Evolutionary conservation across 1,140 invertebrate genomes (phyloP), one percentile per base, ranked within the genome.

Genomic region (Anoplolepis gracilipes): DNA sequence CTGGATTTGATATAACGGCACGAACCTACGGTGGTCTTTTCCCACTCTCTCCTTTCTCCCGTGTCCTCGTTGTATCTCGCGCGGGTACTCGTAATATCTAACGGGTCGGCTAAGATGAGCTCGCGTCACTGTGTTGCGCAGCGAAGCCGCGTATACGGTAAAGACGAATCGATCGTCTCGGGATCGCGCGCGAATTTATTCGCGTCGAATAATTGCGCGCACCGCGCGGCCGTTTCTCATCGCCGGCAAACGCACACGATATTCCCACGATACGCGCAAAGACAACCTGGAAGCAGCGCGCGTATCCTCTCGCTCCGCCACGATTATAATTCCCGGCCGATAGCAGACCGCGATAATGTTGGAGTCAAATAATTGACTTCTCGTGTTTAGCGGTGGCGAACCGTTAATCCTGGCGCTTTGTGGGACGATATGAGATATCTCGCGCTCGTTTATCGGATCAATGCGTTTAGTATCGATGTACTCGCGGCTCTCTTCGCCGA

Each of bases 1-100:
- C 90, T 85, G 85, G 88, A 91, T 91, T 85, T 82, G 73, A 91
- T 90, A 84, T 91, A 91, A 91, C 90, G 90, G 90, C 85, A 76
- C 78, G 77, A 57, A 61, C 67, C 57, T 65, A 65, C 72, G 28
- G 61, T 36, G 30, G 85, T 81, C 6, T 42, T 69, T 75, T 84
- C 79, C 77, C 53, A 49, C 22, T 75, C 59, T 88, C 65, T 72
- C 46, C 57, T 64, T 85, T 59, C 39, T 64, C 59, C 28, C 16
- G 46, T 49, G 46, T 75, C 87, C 69, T 65, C 69, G 76, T 85
- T 78, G 62, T 75, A 85, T 53, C 16, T 46, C 33, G 30, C 55
- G n/a, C 13, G 19, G 1, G 28, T 49, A 49, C 75, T 88, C 65
- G 57, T 89, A 86, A 89, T 73, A 84, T 86, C 84, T 90, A 90